Evolutionary conservation across 2,113 vertebrate species (phyloP), one percentile per base, ranked within the genome.

Genomic region (sheep (Ovis aries)): DNA sequence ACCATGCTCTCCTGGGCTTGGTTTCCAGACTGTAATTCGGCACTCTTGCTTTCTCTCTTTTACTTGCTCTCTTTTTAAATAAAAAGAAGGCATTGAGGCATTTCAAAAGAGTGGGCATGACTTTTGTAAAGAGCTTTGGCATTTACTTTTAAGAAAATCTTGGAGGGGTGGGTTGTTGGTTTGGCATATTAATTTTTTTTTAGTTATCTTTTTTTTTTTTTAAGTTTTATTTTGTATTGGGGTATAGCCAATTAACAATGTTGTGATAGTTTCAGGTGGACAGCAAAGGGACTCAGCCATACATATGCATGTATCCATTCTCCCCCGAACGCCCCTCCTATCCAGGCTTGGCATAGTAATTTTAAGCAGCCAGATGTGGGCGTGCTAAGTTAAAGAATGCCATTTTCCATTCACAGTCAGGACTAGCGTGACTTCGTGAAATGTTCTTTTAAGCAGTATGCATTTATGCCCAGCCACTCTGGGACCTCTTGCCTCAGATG

Each of bases 121-220:
- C 52, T 97, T 95, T 91, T 97, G 53, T 82, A 71, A 96, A 92
- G 43, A 78, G 52, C 45, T 94, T 88, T 88, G 60, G 40, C 55
- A 60, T 97, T 94, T 90, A 85, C 33, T 88, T 74, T 81, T 94
- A 97, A 98, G 95, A 92, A 94, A 96, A 86, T 23, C 36, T 91
- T 53, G 36, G n/a, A 87, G 91, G 48, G 19, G 6, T 85, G 48
- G 5, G 88, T 97, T 45, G 45, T 88, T 93, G 53, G 55, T 93
- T 96, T 97, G 95, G 96, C 88, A 36, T 67, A 13, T 53, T 55
- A 27, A 55, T 93, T 96, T 89, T 87, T 86, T 77, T 77, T 74
- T 43, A 27, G 23, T 77, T 40, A 6, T 40, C 19, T 67, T 36
- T 36, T 36, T 67, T 64, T 6, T 12, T 36, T 36, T 36, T 36